Evolutionary conservation across 2,888 invertebrate genomes (phyloP).

Genomic region (Epirrhoe tristata): DNA sequence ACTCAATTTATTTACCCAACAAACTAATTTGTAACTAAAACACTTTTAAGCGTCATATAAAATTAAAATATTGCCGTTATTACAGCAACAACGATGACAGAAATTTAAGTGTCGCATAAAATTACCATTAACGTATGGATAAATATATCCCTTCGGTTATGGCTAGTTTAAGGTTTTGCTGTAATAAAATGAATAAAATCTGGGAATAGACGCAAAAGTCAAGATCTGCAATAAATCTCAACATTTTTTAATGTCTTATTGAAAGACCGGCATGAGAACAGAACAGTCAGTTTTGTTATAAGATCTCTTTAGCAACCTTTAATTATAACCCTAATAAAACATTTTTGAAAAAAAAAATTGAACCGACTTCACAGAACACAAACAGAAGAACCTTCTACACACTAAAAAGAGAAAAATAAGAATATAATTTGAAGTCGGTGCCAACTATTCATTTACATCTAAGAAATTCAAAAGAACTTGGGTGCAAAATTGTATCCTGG

Average conservation of each 20-base stretch:
- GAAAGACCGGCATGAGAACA: neutral
- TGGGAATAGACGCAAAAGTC: neutral
- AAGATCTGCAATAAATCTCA: neutral
- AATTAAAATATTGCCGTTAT: constrained; percentile 52
- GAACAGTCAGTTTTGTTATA: too few species aligned
- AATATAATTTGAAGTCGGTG: too few species aligned
- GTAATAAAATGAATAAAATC: neutral
- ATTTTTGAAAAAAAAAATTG: too few species aligned
- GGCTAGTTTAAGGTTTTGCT: neutral
- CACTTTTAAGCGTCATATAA: constrained; percentile 47
- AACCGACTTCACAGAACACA: too few species aligned
- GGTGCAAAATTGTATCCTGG: too few species aligned
- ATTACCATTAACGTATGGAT: constrained; percentile 51
- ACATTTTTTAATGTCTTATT: neutral
- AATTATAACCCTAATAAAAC: too few species aligned
- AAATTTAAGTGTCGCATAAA: constrained; percentile 58
- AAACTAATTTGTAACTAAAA: constrained; percentile 2
- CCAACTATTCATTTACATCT: too few species aligned
- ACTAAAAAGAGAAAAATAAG: too few species aligned
- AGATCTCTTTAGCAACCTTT: too few species aligned
- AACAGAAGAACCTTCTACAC: too few species aligned
- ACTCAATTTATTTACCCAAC: neutral
- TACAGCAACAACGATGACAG: constrained; percentile 49
- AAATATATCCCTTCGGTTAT: constrained; percentile 48
- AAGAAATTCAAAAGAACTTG: too few species aligned